Percentiles rank a stretch among this genome's conserved stretches.
These are phyloP conservation scores for Lypha dubia DNA, from an alignment of 2,888 invertebrate genomes.

Conservation along the genomic window DNA sequence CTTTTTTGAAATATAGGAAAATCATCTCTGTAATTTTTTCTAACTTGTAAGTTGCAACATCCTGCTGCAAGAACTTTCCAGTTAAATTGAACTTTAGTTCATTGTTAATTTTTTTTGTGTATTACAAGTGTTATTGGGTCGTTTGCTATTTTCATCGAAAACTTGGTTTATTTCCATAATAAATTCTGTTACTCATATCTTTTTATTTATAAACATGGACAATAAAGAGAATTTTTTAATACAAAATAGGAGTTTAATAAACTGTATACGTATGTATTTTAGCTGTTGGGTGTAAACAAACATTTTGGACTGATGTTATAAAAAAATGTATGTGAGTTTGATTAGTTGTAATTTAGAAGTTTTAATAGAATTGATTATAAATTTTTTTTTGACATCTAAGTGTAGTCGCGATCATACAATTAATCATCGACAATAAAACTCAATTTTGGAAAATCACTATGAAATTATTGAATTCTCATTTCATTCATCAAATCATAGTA, in stretches of 20 bases:
- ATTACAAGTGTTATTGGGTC: not conserved
- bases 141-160: not conserved
- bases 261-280: not conserved
- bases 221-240: constrained; percentile 13
- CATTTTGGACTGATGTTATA: not conserved
- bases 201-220: constrained; percentile 26
- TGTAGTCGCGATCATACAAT: no score
- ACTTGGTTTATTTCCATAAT: constrained; percentile 9
- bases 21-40: not conserved
- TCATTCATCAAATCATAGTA: no score
- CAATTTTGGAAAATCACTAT: no score
- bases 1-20: not conserved
- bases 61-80: not conserved
- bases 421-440: no score
- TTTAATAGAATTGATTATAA: no score
- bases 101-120: not conserved
- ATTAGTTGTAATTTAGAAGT: no score
- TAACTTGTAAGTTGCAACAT: not conserved
- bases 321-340: no score
- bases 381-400: no score
- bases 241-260: not conserved
- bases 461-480: no score
- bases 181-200: not conserved
- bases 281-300: not conserved
- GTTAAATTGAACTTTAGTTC: not conserved